phyloP scores from a whole-genome alignment of 1,140 invertebrate genomes.

The Pogonomyrmex californicus region DNA sequence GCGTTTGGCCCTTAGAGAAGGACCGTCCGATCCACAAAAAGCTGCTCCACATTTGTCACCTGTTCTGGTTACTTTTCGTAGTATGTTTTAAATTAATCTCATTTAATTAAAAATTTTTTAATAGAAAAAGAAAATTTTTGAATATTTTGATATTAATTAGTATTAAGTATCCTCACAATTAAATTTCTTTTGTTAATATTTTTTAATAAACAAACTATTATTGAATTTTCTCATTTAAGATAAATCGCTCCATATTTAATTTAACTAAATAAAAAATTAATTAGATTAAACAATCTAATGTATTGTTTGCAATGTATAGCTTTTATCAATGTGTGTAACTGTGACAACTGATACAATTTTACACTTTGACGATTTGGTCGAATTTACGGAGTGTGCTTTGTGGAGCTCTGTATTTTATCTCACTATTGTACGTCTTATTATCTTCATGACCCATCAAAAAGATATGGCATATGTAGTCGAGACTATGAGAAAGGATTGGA shows the following conservation, averaged over 20 bases:
- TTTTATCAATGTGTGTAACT: constrained; percentile 5
- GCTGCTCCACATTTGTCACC: constrained; percentile 31
- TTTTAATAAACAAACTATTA: neutral
- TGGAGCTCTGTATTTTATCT: constrained; percentile 68
- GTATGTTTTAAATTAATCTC: constrained; percentile 40
- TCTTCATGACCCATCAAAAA: constrained; percentile 68
- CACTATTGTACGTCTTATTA: constrained; percentile 64
- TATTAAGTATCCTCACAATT: neutral
- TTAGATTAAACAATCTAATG: neutral
- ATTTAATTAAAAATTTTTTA: neutral
- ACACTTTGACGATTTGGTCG: constrained; percentile 72
- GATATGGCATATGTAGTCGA: constrained; percentile 76
- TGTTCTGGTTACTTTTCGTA: constrained; percentile 51
- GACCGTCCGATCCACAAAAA: neutral
- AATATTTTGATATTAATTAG: neutral
- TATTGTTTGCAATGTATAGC: constrained; percentile 21
- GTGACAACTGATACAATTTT: constrained; percentile 61
- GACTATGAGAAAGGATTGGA: constrained; percentile 78
- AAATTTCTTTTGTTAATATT: neutral
- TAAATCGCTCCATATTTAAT: neutral
- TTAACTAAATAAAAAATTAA: too few relatives aligned
- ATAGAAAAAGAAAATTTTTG: neutral
- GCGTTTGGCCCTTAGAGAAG: constrained; percentile 73
- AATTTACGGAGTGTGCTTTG: constrained; percentile 76
- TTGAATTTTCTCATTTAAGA: neutral